Evolutionary conservation across 2,797 vertebrate genomes (phyloP).

Genomic region (Gastrophryne carolinensis): DNA sequence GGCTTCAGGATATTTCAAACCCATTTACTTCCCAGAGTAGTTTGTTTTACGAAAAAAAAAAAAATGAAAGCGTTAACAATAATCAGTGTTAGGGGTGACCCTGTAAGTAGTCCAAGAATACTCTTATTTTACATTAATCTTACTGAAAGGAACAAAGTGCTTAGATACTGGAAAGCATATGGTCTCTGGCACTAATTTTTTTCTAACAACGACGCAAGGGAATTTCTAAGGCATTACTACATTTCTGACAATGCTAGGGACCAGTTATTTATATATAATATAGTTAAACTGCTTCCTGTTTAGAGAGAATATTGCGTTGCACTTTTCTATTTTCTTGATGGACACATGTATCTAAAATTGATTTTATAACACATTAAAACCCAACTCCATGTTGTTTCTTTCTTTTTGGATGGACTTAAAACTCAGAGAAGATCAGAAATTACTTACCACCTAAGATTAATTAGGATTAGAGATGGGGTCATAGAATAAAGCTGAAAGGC

Average conservation of each 20-base stretch:
- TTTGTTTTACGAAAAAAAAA: conserved; percentile 1
- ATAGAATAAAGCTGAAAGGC: too few relatives aligned
- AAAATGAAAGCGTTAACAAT: conserved; percentile 30
- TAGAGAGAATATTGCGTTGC: background rate
- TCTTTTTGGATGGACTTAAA: too few relatives aligned
- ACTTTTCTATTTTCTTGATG: background rate
- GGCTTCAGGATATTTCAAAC: conserved; percentile 25
- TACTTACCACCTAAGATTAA: too few relatives aligned
- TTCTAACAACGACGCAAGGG: background rate
- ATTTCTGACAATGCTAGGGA: background rate
- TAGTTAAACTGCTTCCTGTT: background rate
- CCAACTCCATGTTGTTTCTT: too few relatives aligned
- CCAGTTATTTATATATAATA: background rate
- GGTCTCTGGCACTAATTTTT: background rate
- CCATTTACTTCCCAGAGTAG: conserved; percentile 41
- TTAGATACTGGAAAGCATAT: conserved; percentile 10
- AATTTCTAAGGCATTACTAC: conserved; percentile 1
- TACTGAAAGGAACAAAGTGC: conserved; percentile 12
- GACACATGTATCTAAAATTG: too few relatives aligned
- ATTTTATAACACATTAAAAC: too few relatives aligned
- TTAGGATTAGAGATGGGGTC: too few relatives aligned
- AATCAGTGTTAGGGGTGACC: conserved; percentile 9
- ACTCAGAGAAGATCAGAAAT: too few relatives aligned
- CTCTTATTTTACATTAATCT: conserved; percentile 22
- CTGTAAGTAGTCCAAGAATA: conserved; percentile 17